Evolutionary conservation across 2,113 vertebrate genomes (phyloP).

Genomic region (Meles meles): DNA sequence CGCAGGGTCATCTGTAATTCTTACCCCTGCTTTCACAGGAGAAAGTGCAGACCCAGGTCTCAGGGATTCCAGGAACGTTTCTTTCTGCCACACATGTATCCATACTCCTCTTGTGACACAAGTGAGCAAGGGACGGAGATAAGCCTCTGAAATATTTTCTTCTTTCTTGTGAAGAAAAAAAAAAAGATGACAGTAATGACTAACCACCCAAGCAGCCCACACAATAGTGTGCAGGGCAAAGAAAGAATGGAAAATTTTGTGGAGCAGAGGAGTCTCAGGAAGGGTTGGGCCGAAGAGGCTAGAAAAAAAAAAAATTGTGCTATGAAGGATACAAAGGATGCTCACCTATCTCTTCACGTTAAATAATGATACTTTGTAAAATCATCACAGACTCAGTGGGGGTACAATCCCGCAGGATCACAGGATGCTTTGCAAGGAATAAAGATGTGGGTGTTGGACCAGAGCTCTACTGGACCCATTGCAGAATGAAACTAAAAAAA

Average conservation of each 20-base stretch:
- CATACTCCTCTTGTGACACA: neutral
- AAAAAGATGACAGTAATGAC: neutral
- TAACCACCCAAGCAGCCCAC: neutral
- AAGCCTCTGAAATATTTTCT: neutral
- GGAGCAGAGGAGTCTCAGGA: neutral
- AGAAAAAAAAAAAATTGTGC: neutral
- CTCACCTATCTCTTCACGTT: neutral
- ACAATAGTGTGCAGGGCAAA: neutral
- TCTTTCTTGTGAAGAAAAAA: neutral
- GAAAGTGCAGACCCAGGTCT: fast-evolving
- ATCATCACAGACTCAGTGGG: neutral
- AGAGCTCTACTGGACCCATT: neutral
- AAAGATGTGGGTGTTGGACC: neutral
- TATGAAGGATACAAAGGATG: neutral
- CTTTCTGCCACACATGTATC: fast-evolving
- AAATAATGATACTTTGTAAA: neutral
- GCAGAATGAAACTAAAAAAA: neutral
- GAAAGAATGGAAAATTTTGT: neutral
- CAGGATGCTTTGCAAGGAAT: neutral
- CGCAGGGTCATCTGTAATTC: fast-evolving
- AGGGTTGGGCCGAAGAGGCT: neutral
- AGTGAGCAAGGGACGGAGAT: neutral
- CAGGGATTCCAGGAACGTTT: neutral
- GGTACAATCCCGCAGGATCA: neutral
- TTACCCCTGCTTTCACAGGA: neutral